These are phyloP conservation scores for Idaea straminata DNA, from an alignment of 2,888 invertebrate species.

Conservation along the genomic window DNA sequence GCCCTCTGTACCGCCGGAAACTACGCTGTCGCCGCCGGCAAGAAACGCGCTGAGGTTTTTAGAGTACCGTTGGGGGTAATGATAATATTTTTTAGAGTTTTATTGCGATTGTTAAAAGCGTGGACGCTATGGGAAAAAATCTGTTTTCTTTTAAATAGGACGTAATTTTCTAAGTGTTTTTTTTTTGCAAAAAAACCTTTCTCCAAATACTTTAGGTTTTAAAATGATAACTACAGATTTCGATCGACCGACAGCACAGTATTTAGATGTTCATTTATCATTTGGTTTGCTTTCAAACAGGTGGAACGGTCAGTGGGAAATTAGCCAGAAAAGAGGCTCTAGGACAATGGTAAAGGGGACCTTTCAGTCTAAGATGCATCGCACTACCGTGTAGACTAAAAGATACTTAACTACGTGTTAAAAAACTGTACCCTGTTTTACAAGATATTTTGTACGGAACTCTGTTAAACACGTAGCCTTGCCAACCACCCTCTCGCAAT, in stretches of 20 bases:
- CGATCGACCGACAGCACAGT: too few relatives aligned
- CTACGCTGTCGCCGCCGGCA: constrained; percentile 54
- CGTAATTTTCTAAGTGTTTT: background rate
- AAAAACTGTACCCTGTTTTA: too few relatives aligned
- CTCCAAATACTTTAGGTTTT: background rate
- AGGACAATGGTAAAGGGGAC: too few relatives aligned
- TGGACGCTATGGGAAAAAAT: background rate
- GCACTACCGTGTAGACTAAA: too few relatives aligned
- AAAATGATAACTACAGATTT: too few relatives aligned
- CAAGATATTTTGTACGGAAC: background rate
- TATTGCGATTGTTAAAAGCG: background rate
- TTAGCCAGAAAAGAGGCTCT: too few relatives aligned
- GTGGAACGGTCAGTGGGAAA: too few relatives aligned
- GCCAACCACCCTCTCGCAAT: constrained; percentile 22
- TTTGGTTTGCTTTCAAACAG: too few relatives aligned
- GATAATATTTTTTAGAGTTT: constrained; percentile 8
- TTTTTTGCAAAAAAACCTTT: background rate
- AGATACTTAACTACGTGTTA: too few relatives aligned
- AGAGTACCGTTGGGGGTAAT: constrained; percentile 16
- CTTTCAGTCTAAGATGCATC: too few relatives aligned
- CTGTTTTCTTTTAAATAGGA: background rate
- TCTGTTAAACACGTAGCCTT: background rate
- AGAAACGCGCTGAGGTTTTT: constrained; percentile 25
- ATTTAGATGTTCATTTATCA: too few relatives aligned
- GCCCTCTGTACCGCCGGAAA: constrained; percentile 61